phyloP scores from a whole-genome alignment of 2,797 vertebrate genomes.

The Kryptopterus vitreolus region DNA sequence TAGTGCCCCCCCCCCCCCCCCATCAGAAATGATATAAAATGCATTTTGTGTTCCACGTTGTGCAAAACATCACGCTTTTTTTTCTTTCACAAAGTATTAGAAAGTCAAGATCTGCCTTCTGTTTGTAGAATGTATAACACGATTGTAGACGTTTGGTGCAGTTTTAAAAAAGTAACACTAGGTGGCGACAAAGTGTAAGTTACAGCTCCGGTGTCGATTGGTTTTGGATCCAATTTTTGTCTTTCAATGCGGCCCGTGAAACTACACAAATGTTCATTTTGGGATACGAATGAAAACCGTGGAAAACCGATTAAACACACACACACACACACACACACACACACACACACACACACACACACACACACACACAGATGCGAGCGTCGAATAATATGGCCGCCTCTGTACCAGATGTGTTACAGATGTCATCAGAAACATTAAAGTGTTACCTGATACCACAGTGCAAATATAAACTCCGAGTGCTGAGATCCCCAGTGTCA shows the following conservation, averaged over 20 bases:
- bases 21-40: too few relatives aligned
- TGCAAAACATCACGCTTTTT: too few relatives aligned
- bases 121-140: too few relatives aligned
- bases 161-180: slow-evolving; percentile 18
- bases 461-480: slow-evolving; percentile 18
- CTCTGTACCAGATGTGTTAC: slow-evolving; percentile 28
- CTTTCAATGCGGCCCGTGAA: not conserved
- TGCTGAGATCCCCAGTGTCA: slow-evolving; percentile 10
- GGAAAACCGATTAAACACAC: not conserved
- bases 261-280: slow-evolving; percentile 10
- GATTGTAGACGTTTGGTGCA: not conserved
- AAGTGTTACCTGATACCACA: slow-evolving; percentile 1
- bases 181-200: slow-evolving; percentile 39
- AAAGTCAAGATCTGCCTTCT: too few relatives aligned
- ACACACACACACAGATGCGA: not conserved
- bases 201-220: not conserved
- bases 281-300: not conserved
- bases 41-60: too few relatives aligned
- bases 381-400: not conserved
- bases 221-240: not conserved
- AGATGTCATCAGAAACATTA: slow-evolving; percentile 24
- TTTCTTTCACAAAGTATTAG: too few relatives aligned
- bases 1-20: too few relatives aligned
- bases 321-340: not conserved
- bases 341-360: not conserved